A percentile compares a stretch with the other conserved stretches of the same genome.
These are phyloP conservation scores for Prostheceraeus crozeri DNA, from an alignment of 2,888 invertebrate genomes.

Conservation along the genomic window DNA sequence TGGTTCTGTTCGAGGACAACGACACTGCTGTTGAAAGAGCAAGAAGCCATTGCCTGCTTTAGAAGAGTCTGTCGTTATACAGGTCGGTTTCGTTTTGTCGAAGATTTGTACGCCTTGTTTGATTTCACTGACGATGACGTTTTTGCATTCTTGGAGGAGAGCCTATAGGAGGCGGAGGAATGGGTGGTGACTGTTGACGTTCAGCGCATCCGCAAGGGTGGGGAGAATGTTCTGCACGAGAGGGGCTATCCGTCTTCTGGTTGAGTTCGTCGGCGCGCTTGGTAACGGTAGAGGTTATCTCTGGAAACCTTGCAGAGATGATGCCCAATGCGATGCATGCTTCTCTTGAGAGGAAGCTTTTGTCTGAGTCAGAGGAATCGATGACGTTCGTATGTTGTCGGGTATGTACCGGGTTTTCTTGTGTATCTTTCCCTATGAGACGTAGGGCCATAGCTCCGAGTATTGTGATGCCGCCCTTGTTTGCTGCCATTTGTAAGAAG, in stretches of 20 bases:
- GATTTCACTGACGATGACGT: constrained; percentile 34
- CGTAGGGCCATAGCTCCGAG: constrained; percentile 43
- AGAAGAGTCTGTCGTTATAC: constrained; percentile 45
- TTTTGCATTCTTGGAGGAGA: constrained; percentile 37
- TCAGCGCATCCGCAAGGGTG: constrained; percentile 40
- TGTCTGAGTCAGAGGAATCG: constrained; percentile 43
- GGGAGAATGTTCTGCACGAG: constrained; percentile 36
- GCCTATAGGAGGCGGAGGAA: constrained; percentile 38
- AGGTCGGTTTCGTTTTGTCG: constrained; percentile 43
- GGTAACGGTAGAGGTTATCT: constrained; percentile 41
- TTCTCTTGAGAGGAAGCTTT: constrained; percentile 43
- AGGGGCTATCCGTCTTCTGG: constrained; percentile 24
- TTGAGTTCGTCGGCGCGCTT: constrained; percentile 35
- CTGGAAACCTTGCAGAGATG: constrained; percentile 42
- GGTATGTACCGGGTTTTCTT: constrained; percentile 40
- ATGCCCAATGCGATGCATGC: constrained; percentile 43
- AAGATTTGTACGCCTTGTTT: constrained; percentile 43
- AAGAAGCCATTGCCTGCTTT: constrained; percentile 38
- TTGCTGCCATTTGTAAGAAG: constrained; percentile 44
- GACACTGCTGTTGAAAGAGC: constrained; percentile 43
- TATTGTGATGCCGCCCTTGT: constrained; percentile 43
- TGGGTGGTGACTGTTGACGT: constrained; percentile 40
- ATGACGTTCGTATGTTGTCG: constrained; percentile 44
- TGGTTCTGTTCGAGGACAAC: constrained; percentile 1
- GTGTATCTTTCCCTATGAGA: constrained; percentile 38